These are phyloP conservation scores for Drosophila ochracea DNA, from an alignment of 2,888 invertebrate species.

Conservation along the genomic window DNA sequence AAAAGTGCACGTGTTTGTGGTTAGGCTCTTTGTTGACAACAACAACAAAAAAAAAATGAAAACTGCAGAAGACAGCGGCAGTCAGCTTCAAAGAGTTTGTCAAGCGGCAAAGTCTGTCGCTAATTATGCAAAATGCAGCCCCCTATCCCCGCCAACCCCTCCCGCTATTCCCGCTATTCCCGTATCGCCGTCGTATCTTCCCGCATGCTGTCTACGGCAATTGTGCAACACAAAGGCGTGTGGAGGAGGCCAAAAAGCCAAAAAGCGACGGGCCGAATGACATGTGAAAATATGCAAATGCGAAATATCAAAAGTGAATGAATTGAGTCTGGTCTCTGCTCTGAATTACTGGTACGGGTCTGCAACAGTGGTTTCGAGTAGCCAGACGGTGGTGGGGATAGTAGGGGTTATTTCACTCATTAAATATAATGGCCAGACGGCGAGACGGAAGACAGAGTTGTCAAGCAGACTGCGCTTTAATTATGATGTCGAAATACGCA, in stretches of 20 bases:
- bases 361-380: not conserved
- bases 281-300: slow-evolving; percentile 82
- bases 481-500: slow-evolving; percentile 81
- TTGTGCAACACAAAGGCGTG: slow-evolving; percentile 69
- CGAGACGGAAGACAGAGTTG: slow-evolving; percentile 66
- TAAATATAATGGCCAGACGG: slow-evolving; percentile 71
- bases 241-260: slow-evolving; percentile 70
- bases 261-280: slow-evolving; percentile 70
- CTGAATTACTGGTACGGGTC: slow-evolving; percentile 34
- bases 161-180: not conserved
- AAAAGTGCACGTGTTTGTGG: slow-evolving; percentile 70
- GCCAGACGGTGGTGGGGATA: not conserved
- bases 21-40: slow-evolving; percentile 33
- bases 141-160: not conserved
- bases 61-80: slow-evolving; percentile 40
- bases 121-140: slow-evolving; percentile 70
- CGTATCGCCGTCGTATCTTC: slow-evolving; percentile 34
- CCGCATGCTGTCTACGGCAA: slow-evolving; percentile 72
- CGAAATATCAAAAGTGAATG: slow-evolving; percentile 75
- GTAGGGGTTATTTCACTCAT: slow-evolving; percentile 51
- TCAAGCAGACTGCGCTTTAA: slow-evolving; percentile 64
- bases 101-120: slow-evolving; percentile 79
- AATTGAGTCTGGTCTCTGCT: slow-evolving; percentile 59
- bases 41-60: slow-evolving; percentile 5
- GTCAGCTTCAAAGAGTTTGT: slow-evolving; percentile 80